Evolutionary conservation across 2,888 invertebrate species (phyloP).

Genomic region (Agelastica alni): DNA sequence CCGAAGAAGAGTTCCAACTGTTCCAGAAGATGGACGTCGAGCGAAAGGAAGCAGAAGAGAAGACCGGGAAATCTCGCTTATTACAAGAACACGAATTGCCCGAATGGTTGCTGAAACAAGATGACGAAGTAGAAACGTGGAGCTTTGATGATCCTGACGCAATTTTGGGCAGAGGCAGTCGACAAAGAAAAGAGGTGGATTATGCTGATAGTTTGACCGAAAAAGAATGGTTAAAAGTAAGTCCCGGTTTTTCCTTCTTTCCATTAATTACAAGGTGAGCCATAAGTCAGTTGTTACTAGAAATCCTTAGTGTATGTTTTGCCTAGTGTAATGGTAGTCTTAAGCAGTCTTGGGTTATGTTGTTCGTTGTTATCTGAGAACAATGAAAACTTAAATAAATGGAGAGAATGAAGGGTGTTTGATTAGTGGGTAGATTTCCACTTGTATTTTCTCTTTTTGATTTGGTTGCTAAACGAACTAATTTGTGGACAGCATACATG

Average conservation of each 20-base stretch:
- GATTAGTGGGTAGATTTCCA: too few relatives aligned
- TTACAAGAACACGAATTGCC: constrained; percentile 95
- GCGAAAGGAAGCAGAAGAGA: constrained; percentile 76
- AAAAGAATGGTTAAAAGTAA: constrained; percentile 94
- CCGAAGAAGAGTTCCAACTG: constrained; percentile 90
- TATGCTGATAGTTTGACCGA: constrained; percentile 97
- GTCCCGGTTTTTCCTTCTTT: too few relatives aligned
- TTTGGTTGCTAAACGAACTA: too few relatives aligned
- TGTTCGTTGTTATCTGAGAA: too few relatives aligned
- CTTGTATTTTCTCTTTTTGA: too few relatives aligned
- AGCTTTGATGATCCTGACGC: constrained; percentile 69
- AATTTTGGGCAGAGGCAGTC: constrained; percentile 84
- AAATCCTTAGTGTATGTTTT: background rate
- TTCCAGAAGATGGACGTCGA: constrained; percentile 94
- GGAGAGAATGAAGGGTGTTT: too few relatives aligned
- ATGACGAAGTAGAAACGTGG: constrained; percentile 84
- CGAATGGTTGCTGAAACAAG: constrained; percentile 91
- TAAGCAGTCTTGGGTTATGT: too few relatives aligned
- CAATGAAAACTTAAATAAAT: too few relatives aligned
- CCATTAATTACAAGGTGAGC: too few relatives aligned
- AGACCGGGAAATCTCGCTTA: constrained; percentile 78
- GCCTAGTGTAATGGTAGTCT: too few relatives aligned
- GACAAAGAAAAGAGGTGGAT: constrained; percentile 96
- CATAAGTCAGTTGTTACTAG: too few relatives aligned
- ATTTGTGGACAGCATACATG: too few relatives aligned